These are phyloP conservation scores for Varanus komodoensis DNA, from an alignment of 2,113 vertebrate species.

Conservation along the genomic window DNA sequence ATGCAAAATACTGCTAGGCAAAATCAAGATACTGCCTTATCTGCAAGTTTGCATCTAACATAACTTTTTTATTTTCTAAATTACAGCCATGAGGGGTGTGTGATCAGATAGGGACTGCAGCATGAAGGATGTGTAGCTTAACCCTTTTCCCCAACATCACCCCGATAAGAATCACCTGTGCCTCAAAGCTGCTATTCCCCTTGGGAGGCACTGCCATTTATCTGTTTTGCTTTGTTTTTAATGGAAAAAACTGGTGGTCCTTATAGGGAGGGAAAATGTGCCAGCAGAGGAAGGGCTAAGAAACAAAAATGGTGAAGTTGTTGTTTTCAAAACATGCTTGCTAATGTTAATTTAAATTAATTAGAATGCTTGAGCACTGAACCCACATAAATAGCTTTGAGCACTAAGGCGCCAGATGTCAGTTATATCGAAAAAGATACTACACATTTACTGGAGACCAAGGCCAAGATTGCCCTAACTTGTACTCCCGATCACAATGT, in stretches of 20 bases:
- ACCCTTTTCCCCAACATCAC: neutral
- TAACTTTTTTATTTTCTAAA: neutral
- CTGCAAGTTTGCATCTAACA: neutral
- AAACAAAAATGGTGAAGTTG: neutral
- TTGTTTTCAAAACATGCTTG: conserved; percentile 38
- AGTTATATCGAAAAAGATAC: conserved; percentile 63
- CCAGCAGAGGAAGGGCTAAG: neutral
- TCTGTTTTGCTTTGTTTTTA: neutral
- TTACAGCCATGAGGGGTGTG: neutral
- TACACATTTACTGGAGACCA: conserved; percentile 11
- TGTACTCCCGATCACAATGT: no score
- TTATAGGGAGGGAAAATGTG: neutral
- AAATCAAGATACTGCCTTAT: neutral
- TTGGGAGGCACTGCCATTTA: neutral
- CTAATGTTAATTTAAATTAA: conserved; percentile 46
- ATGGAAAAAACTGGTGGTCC: neutral
- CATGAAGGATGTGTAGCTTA: neutral
- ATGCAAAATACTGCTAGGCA: neutral
- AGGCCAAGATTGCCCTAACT: no score
- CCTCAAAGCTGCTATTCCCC: neutral
- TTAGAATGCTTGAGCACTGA: conserved; percentile 11
- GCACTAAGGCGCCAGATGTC: conserved; percentile 46
- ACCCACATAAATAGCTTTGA: conserved; percentile 38
- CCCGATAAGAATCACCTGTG: neutral
- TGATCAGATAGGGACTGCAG: no score